These are phyloP conservation scores for Lates japonicus DNA, from an alignment of 2,797 vertebrate genomes.

Conservation along the genomic window DNA sequence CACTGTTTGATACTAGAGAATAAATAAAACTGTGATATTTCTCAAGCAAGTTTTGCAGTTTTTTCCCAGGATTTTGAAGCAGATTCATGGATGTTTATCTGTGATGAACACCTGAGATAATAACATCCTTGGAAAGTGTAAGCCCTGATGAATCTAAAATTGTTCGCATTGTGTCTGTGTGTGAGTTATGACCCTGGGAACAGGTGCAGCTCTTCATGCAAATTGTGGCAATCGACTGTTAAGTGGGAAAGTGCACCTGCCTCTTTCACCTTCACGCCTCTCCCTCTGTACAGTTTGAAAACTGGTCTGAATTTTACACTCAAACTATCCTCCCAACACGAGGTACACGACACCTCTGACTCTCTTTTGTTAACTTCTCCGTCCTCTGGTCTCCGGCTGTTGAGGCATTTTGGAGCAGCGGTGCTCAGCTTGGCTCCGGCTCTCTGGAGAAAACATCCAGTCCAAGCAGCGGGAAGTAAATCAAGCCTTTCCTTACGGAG, in stretches of 20 bases:
- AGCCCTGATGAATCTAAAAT: slow-evolving; percentile 9
- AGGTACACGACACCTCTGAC: not conserved
- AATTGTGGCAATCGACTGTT: not conserved
- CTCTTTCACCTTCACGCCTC: not conserved
- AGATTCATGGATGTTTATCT: not conserved
- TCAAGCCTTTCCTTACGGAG: slow-evolving; percentile 52
- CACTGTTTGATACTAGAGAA: not conserved
- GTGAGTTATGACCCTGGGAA: not conserved
- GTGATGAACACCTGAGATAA: not conserved
- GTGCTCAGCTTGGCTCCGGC: slow-evolving; percentile 3
- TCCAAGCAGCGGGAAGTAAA: slow-evolving; percentile 25
- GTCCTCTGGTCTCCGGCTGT: not conserved
- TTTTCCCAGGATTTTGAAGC: not conserved
- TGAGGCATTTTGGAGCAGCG: not conserved
- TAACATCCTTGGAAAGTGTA: not conserved
- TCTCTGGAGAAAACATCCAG: slow-evolving; percentile 39
- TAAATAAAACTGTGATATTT: not conserved
- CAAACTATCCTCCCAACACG: not conserved
- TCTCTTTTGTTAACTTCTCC: not conserved
- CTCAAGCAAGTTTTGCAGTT: not conserved
- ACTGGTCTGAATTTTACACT: not conserved
- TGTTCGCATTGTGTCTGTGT: not conserved
- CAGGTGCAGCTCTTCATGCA: not conserved
- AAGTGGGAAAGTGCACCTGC: not conserved
- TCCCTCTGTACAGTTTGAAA: not conserved